Evolutionary conservation across 2,888 invertebrate species (phyloP), one percentile per base, ranked within the genome.

Genomic region (Lasius fuliginosus): DNA sequence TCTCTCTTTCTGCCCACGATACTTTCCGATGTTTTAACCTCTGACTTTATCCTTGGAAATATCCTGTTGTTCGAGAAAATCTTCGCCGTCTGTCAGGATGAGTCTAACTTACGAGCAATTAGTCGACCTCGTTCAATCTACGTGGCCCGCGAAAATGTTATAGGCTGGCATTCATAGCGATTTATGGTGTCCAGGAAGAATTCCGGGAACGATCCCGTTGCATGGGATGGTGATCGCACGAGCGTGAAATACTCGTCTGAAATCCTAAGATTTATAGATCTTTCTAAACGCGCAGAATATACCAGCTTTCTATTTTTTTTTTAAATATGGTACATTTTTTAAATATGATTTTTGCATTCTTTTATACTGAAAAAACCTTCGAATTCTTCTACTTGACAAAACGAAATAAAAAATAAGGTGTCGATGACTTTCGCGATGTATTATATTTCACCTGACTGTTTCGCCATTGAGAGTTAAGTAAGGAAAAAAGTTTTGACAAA

Each of bases 51-150:
- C 46, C 56, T 33, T 49, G n/a, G 23, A 53, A 62, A 53, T 82
- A 60, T 82, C 68, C 53, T 65, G 42, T 56, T 67, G 42, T 69
- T 60, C 60, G 65, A 76, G 77, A 79, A 82, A 83, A 84, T 83
- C 84, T 84, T 65, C 36, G 36, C 40, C 60, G 40, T 73, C 69
- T 53, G 58, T 83, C 68, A 58, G 49, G 69, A 83, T 88, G 42
- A 82, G 82, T 75, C 62, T 53, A 60, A 46, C 84, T 85, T 85
- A 85, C 53, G 81, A 84, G 65, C 84, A 81, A 85, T 87, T 87
- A 83, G 56, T 76, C 40, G 64, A 74, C 64, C 30, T 79, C 65
- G 33, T 74, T n/a, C 73, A 30, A 67, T 79, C 75, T 58, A 58
- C 76, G 62, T 62, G n/a, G 11, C n/a, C 11, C 11, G 12, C 11